A percentile compares a stretch with the other conserved stretches of the same genome.
These are phyloP conservation scores for Atractosteus spatula DNA, from an alignment of 2,113 vertebrate genomes.

Conservation along the genomic window DNA sequence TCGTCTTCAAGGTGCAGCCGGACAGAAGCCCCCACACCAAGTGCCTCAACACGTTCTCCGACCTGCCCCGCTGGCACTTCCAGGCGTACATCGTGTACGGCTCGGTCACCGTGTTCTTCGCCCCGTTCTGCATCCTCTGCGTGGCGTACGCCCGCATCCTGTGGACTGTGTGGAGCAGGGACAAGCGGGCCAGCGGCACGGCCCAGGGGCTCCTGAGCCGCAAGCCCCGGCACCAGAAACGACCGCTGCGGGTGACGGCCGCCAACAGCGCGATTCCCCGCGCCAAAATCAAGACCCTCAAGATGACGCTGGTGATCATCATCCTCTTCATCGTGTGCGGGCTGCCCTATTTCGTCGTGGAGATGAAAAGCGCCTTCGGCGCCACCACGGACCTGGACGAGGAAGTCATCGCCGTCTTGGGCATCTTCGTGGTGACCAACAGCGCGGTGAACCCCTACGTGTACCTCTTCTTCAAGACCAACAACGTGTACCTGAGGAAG, in stretches of 20 bases:
- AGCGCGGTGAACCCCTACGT: constrained; percentile 59
- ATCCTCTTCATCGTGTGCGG: constrained; percentile 55
- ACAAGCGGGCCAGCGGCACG: neutral
- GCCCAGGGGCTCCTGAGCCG: neutral
- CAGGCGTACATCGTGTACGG: constrained; percentile 45
- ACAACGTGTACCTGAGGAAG: constrained; percentile 26
- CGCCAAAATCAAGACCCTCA: constrained; percentile 53
- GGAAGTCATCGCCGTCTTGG: constrained; percentile 32
- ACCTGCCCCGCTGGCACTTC: constrained; percentile 52
- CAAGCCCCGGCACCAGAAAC: neutral
- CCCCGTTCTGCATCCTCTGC: constrained; percentile 41
- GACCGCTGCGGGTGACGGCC: constrained; percentile 8
- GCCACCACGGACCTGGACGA: constrained; percentile 7
- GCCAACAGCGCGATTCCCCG: constrained; percentile 41
- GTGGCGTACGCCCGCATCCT: constrained; percentile 23
- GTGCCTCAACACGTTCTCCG: constrained; percentile 45
- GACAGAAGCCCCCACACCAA: constrained; percentile 2
- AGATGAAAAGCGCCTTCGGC: constrained; percentile 44
- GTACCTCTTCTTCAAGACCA: constrained; percentile 55
- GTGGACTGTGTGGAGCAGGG: constrained; percentile 15
- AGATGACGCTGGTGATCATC: constrained; percentile 55
- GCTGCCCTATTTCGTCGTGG: constrained; percentile 50
- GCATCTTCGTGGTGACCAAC: constrained; percentile 44
- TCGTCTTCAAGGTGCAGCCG: constrained; percentile 35
- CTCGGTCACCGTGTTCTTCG: constrained; percentile 44